Percentiles rank a stretch among this genome's conserved stretches.
Conservation (phyloP, 2,113 vertebrate genomes). For the Anser cygnoides region DNA sequence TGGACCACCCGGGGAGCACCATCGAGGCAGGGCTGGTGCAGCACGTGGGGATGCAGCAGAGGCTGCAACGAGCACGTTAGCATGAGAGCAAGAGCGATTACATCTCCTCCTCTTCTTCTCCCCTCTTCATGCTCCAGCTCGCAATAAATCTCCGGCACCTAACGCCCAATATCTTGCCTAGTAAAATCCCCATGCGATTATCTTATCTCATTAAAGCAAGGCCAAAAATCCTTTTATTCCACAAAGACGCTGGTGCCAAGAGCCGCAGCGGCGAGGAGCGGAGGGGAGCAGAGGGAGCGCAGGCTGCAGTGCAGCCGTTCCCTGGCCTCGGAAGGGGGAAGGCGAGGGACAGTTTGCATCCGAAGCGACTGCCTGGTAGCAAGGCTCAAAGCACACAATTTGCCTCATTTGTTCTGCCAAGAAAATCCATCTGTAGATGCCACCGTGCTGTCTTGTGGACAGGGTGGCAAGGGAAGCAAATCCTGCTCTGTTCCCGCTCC, state of each 20-base stretch:
- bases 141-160: not conserved
- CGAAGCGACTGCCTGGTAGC: fast-evolving
- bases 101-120: not conserved
- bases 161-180: not conserved
- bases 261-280: not conserved
- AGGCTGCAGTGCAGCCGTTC: not conserved
- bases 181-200: not conserved
- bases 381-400: fast-evolving
- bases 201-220: not conserved
- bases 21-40: not conserved
- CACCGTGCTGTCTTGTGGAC: not conserved
- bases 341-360: not conserved
- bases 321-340: not conserved
- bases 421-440: not conserved
- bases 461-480: not conserved
- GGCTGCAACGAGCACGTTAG: not conserved
- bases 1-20: not conserved
- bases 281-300: not conserved
- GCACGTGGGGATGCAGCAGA: not conserved
- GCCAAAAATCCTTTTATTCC: not conserved
- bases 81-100: not conserved
- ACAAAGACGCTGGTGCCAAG: not conserved
- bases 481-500: not conserved
- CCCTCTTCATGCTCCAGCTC: not conserved
- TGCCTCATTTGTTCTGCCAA: not conserved